phyloP scores from a whole-genome alignment of 2,113 vertebrate species.

The Dolichallabes microphthalmus region DNA sequence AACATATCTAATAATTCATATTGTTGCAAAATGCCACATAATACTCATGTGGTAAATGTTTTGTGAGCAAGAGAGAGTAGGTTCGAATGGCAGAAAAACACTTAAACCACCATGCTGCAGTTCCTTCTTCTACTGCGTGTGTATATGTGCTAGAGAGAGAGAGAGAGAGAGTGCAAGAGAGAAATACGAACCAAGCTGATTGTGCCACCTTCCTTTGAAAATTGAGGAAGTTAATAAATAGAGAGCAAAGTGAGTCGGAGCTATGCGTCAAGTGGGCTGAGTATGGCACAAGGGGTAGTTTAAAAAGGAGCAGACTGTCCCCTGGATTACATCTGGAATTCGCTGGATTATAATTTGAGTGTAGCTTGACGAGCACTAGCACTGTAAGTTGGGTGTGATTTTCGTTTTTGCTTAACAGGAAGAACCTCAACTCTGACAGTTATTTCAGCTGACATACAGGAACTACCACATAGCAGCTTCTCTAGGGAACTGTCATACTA shows the following conservation, averaged over 20 bases:
- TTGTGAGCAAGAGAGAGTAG: not conserved
- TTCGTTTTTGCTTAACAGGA: conserved; percentile 34
- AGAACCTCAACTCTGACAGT: conserved; percentile 18
- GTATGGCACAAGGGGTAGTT: conserved; percentile 10
- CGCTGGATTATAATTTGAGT: conserved; percentile 13
- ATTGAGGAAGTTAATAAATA: conserved; percentile 64
- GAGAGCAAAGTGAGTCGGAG: not conserved
- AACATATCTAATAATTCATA: not conserved
- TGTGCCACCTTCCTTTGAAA: conserved; percentile 65
- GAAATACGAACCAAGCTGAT: conserved; percentile 45
- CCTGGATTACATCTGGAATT: conserved; percentile 37
- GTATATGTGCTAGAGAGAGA: not conserved
- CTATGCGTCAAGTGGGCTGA: not conserved
- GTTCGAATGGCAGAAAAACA: not conserved
- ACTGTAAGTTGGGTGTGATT: conserved; percentile 60
- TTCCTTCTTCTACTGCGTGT: conserved; percentile 27
- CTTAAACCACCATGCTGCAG: not conserved
- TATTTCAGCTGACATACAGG: conserved; percentile 41
- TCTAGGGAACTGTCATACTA: not conserved
- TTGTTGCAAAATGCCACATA: not conserved
- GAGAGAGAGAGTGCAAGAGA: not conserved
- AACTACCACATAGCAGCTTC: conserved; percentile 34
- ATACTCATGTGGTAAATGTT: not conserved
- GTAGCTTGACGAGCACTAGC: conserved; percentile 51
- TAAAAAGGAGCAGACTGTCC: not conserved